phyloP scores from a whole-genome alignment of 2,888 invertebrate species.

The Julus scanicus region DNA sequence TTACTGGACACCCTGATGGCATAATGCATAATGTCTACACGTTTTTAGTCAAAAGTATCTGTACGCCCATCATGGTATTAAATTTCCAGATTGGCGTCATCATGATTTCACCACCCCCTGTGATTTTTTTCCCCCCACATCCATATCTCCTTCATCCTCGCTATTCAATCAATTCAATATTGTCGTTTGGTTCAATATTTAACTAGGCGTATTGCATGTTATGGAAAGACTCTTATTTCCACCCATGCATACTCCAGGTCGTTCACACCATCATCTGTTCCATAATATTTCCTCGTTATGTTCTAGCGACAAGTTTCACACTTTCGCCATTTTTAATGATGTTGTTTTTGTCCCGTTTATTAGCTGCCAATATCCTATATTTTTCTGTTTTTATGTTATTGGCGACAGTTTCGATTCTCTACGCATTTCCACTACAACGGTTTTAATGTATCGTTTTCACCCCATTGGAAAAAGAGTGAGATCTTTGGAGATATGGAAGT shows the following conservation, averaged over 20 bases:
- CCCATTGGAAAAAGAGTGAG: neutral
- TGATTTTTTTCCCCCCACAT: neutral
- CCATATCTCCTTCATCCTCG: neutral
- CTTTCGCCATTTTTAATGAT: neutral
- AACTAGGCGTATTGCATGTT: neutral
- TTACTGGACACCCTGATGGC: too few species aligned
- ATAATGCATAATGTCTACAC: too few species aligned
- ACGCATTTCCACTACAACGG: too few species aligned
- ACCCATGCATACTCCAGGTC: neutral
- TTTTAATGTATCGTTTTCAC: too few species aligned
- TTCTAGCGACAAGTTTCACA: neutral
- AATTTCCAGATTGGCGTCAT: constrained; percentile 10
- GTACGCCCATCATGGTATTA: neutral
- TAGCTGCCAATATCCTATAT: neutral
- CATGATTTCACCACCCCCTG: neutral
- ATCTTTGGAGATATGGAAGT: neutral
- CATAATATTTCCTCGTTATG: neutral
- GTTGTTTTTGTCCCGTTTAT: neutral
- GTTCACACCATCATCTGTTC: constrained; percentile 1
- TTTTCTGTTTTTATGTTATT: neutral
- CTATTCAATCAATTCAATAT: neutral
- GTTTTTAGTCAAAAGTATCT: too few species aligned
- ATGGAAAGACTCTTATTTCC: neutral
- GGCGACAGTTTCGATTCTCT: neutral
- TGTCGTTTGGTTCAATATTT: neutral